phyloP scores from a whole-genome alignment of 2,797 vertebrate genomes.

The Moxostoma hubbsi region DNA sequence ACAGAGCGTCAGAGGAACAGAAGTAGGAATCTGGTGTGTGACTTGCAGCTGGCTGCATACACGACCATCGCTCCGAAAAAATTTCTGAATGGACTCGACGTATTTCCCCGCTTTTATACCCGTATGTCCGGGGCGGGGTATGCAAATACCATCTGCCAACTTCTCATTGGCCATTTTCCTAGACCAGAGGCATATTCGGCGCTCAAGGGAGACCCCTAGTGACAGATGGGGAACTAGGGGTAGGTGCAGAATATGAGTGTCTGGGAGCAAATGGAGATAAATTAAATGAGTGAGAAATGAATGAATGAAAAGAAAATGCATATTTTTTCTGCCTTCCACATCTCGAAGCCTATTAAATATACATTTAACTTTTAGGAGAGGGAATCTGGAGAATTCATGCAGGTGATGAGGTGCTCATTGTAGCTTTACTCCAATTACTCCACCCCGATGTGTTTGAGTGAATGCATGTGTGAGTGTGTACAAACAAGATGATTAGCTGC shows the following conservation, averaged over 20 bases:
- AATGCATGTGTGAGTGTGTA: constrained; percentile 35
- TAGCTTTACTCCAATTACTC: constrained; percentile 31
- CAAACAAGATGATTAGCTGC: constrained; percentile 22
- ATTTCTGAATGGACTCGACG: too few species aligned
- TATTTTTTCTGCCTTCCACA: constrained; percentile 34
- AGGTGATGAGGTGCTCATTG: constrained; percentile 45
- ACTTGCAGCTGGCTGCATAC: too few species aligned
- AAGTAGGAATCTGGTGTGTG: too few species aligned
- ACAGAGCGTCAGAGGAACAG: too few species aligned
- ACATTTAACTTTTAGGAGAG: constrained; percentile 59
- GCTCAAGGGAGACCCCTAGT: too few species aligned
- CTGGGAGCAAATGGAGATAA: constrained; percentile 49
- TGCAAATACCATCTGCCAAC: too few species aligned
- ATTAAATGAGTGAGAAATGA: constrained; percentile 57
- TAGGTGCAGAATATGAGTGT: constrained; percentile 49
- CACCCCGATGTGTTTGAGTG: constrained; percentile 24
- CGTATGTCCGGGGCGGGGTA: too few species aligned
- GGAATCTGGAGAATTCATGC: constrained; percentile 28
- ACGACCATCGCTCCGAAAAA: too few species aligned
- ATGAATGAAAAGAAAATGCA: constrained; percentile 41
- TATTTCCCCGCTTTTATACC: too few species aligned
- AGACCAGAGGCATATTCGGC: too few species aligned
- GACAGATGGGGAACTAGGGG: too few species aligned
- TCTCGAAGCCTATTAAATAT: constrained; percentile 65
- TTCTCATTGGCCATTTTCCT: too few species aligned